Conservation (phyloP, 2,113 vertebrate species). For the Tachysurus fulvidraco region DNA sequence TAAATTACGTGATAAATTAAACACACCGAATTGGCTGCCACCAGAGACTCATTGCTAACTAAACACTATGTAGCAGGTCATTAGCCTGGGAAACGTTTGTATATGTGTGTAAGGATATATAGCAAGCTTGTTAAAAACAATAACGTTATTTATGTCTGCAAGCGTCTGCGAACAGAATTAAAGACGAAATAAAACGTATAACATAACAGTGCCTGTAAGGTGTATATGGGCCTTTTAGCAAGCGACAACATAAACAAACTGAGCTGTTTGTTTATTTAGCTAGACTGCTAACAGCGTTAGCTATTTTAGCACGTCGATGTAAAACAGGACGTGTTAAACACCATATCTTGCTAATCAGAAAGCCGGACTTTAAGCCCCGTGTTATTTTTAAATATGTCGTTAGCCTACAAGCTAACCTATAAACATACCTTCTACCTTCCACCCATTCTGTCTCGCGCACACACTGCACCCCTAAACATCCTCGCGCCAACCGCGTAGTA, state of each 20-base stretch:
- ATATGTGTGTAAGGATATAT: not conserved
- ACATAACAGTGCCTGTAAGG: too few relatives aligned
- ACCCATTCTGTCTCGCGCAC: constrained; percentile 12
- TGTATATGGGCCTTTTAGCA: not conserved
- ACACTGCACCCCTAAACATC: not conserved
- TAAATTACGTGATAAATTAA: not conserved
- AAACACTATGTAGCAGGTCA: not conserved
- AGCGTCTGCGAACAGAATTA: not conserved
- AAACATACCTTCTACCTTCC: constrained; percentile 33
- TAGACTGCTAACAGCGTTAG: not conserved
- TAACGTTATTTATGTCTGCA: not conserved
- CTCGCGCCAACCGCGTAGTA: not conserved
- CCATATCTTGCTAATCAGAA: not conserved
- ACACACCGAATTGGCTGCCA: not conserved
- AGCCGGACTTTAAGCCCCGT: too few relatives aligned
- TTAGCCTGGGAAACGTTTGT: not conserved
- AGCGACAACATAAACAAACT: not conserved
- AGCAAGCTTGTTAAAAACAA: not conserved
- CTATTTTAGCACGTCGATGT: not conserved
- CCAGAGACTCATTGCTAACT: not conserved
- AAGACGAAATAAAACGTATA: not conserved
- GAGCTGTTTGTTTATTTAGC: not conserved
- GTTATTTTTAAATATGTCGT: not conserved
- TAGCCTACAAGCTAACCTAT: not conserved
- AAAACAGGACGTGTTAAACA: not conserved